A percentile compares a stretch with the other conserved stretches of the same genome.
Evolutionary conservation across 2,888 invertebrate genomes (phyloP).

Genomic region (Machimus atricapillus): DNA sequence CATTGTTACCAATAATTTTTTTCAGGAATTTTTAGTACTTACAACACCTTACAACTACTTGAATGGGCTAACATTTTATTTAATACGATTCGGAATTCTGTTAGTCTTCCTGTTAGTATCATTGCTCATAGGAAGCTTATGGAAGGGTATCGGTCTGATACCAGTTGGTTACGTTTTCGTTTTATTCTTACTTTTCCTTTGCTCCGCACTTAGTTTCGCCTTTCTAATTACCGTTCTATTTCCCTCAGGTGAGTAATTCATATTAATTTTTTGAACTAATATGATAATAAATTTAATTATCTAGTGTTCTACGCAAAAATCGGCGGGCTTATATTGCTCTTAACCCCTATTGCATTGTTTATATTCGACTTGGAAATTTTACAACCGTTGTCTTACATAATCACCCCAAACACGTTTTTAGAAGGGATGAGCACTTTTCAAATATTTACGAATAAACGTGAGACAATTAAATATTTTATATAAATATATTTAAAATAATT

Average conservation of each 20-base stretch:
- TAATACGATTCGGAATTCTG: slow-evolving; percentile 55
- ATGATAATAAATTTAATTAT: slow-evolving; percentile 32
- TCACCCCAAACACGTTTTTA: slow-evolving; percentile 55
- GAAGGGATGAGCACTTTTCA: slow-evolving; percentile 57
- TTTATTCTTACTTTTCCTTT: slow-evolving; percentile 54
- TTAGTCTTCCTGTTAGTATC: slow-evolving; percentile 50
- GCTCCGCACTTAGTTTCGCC: slow-evolving; percentile 56
- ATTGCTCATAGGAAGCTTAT: slow-evolving; percentile 51
- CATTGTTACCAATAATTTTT: slow-evolving; percentile 18
- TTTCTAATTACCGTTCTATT: slow-evolving; percentile 60
- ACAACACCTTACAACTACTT: slow-evolving; percentile 59
- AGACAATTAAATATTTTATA: slow-evolving; percentile 39
- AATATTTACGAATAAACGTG: slow-evolving; percentile 59
- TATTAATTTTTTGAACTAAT: background rate
- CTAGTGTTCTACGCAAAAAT: slow-evolving; percentile 57
- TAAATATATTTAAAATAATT: background rate
- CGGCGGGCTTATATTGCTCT: slow-evolving; percentile 56
- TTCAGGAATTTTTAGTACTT: slow-evolving; percentile 49
- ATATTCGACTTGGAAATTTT: slow-evolving; percentile 52
- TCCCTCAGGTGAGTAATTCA: slow-evolving; percentile 55
- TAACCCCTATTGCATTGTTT: slow-evolving; percentile 56
- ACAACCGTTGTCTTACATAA: slow-evolving; percentile 35
- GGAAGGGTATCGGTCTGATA: slow-evolving; percentile 51
- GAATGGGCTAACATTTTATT: slow-evolving; percentile 58
- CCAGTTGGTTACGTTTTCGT: slow-evolving; percentile 50